Evolutionary conservation across 2,888 invertebrate genomes (phyloP), one percentile per base, ranked within the genome.

Genomic region (Clusia tigrina): DNA sequence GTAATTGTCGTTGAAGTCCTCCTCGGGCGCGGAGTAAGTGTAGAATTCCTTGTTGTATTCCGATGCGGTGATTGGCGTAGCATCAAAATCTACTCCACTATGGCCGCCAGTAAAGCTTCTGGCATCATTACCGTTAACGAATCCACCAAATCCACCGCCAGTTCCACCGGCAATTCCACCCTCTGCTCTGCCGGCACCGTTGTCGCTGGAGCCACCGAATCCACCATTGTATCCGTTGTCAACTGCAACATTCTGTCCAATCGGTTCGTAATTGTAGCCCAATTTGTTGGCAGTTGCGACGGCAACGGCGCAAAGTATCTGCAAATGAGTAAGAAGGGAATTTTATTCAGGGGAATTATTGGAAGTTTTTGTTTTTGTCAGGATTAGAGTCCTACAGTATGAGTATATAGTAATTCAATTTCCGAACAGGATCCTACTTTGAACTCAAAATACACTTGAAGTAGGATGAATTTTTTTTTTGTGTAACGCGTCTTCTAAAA

Each of bases 41-140:
- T 69, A 81, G 61, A 76, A 79, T 63, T 80, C 77, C 64, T 81
- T 81, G 62, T 74, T 79, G 54, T 71, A 76, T 54, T 76, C 79
- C 51, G 78, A 42, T 10, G 42, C 3, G 12, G 48, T 5, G 5
- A 48, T 20, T 18, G 18, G 48, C 22, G 48, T 22, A 17, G 15
- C 37, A n/a, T 23, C 59, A 23, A 17, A 51, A 51, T 12, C 17
- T 22, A 17, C 37, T 22, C 59, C 59, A 54, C 61, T 54, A 55
- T 2, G 52, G 26, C 26, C 54, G 55, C 54, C 54, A 62, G 10
- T 23, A 23, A 23, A 32, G 25, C 17, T 42, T 42, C 54, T n/a
- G 59, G 55, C 59, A 55, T 52, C 58, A 54, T 51, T 52, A 51
- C 57, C 64, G 54, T 71, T 75, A 54, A 67, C 69, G 25, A 69